These are phyloP conservation scores for Tenthredo livida DNA, from an alignment of 2,888 invertebrate genomes.

Conservation along the genomic window DNA sequence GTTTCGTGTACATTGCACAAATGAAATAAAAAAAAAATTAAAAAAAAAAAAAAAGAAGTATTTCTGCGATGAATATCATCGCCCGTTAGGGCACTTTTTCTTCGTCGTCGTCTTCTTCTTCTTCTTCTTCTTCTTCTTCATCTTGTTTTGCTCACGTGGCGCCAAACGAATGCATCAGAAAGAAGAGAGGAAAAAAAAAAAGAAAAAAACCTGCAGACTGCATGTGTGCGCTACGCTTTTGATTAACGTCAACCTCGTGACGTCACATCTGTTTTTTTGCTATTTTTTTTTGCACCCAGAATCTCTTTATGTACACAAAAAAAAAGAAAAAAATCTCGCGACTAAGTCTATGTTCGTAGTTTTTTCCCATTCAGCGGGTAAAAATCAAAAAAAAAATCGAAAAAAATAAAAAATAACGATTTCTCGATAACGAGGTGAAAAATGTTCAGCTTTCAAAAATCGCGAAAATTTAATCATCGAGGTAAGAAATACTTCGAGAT, in stretches of 20 bases:
- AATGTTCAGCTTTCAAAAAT: not conserved
- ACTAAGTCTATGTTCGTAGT: not conserved
- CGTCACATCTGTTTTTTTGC: not conserved
- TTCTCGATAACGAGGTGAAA: not conserved
- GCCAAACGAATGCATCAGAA: slow-evolving; percentile 17
- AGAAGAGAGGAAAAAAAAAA: not conserved
- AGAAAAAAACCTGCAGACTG: not conserved
- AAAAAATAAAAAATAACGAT: not conserved
- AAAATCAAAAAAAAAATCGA: not conserved
- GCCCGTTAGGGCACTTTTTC: not conserved
- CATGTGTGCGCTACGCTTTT: not conserved
- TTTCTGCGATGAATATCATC: slow-evolving; percentile 32
- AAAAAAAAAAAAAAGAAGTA: not conserved
- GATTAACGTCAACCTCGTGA: not conserved
- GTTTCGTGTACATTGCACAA: not conserved
- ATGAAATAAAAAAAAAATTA: not conserved
- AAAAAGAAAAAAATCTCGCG: not conserved
- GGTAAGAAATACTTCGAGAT: not conserved
- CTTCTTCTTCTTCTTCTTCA: not conserved
- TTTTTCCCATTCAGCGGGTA: not conserved
- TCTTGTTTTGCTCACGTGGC: not conserved
- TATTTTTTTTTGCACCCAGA: not conserved
- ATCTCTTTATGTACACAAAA: not conserved
- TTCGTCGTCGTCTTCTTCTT: not conserved
- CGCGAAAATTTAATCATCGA: not conserved